Evolutionary conservation across 2,888 invertebrate species (phyloP), one percentile per base, ranked within the genome.

Genomic region (Ichneumoninae sp.): DNA sequence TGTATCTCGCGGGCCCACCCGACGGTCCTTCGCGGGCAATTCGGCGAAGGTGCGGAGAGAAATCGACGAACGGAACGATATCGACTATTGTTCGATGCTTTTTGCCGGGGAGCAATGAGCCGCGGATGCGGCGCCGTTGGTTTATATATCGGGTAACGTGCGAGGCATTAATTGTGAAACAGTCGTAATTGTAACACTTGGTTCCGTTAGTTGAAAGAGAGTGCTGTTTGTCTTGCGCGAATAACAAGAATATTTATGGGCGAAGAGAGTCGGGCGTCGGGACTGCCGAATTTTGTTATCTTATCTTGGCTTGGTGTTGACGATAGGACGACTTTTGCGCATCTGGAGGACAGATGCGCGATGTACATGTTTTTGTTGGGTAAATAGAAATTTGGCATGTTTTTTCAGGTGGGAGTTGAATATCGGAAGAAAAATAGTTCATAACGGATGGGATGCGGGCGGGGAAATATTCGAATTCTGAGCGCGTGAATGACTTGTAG

Each of bases 1-100:
- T 44, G 16, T 44, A 44, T 16, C 16, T 19, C 52, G n/a, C n/a
- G 3, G 40, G 36, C 36, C 19, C 33, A 1, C 36, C 16, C 7
- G 10, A 3, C 57, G 16, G 30, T 7, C 5, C 22, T 30, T 22
- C 30, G 22, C 0, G 16, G 33, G 13, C 44, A 19, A 22, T 73
- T 73, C 33, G 73, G 73, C 60, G 60, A 73, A 73, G 26, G 73
- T 30, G 60, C 44, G 16, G 60, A 57, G 60, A 60, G 44, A 73
- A 73, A n/a, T 7, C 26, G 3, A 36, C 36, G 54, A 44, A 44
- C 13, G 44, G 44, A 16, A 44, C 44, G 13, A 10, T 44, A 3
- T 44, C 16, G 10, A 4, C 44, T 44, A 44, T 40, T 40, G 40
- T 44, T 44, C 44, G 44, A 16, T 16, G 44, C 13, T 16, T 44